A percentile compares a stretch with the other conserved stretches of the same genome.
These are phyloP conservation scores for Hoplias malabaricus DNA, from an alignment of 2,113 vertebrate species.

Conservation along the genomic window DNA sequence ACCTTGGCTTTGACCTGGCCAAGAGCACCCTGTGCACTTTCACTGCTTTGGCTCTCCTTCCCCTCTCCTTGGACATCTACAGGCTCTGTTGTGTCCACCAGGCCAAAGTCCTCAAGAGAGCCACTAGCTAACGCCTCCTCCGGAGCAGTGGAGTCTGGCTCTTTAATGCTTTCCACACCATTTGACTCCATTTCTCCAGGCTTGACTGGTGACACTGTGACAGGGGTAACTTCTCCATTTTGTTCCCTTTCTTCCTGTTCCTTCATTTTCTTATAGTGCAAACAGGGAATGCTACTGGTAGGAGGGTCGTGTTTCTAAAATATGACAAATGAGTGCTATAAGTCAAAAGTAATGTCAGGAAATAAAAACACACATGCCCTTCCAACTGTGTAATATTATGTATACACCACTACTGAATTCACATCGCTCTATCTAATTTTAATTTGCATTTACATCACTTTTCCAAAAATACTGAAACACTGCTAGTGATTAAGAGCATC, in stretches of 20 bases:
- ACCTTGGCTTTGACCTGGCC: constrained; percentile 98
- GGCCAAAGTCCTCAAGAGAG: constrained; percentile 53
- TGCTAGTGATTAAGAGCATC: no score
- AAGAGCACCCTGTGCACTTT: constrained; percentile 86
- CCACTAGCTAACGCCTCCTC: constrained; percentile 52
- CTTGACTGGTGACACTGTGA: constrained; percentile 74
- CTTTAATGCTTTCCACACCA: constrained; percentile 71
- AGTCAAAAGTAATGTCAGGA: not conserved
- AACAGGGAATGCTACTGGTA: constrained; percentile 94
- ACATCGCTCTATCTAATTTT: no score
- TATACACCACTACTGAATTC: not conserved
- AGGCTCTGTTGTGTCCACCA: not conserved
- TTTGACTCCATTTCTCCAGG: constrained; percentile 68
- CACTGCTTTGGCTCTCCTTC: constrained; percentile 72
- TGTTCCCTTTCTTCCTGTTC: constrained; percentile 89
- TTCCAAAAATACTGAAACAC: no score
- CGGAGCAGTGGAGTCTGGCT: constrained; percentile 76
- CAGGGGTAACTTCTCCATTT: constrained; percentile 79
- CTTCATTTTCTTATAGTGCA: constrained; percentile 98
- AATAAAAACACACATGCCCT: not conserved
- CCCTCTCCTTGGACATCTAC: constrained; percentile 50
- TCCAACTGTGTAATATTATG: not conserved
- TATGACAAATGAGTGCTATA: not conserved
- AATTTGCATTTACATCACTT: no score
- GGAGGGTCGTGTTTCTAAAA: constrained; percentile 96